Evolutionary conservation across 2,797 vertebrate genomes (phyloP).

Genomic region (Chloroceryle amazona): DNA sequence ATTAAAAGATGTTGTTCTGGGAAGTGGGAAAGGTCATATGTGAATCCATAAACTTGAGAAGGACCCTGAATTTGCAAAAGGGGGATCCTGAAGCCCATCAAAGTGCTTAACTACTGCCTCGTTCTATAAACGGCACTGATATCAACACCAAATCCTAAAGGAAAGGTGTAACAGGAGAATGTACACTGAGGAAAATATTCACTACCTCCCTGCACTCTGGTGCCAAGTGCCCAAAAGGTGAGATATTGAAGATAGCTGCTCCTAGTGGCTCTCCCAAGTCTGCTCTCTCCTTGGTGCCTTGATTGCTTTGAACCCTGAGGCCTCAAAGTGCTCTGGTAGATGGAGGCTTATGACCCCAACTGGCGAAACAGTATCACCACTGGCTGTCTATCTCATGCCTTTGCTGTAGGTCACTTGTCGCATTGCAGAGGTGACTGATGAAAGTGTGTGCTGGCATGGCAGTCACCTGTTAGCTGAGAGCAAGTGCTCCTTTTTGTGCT

Average conservation of each 20-base stretch:
- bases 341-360: neutral
- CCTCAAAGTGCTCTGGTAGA: neutral
- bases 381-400: neutral
- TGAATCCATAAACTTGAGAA: constrained; percentile 67
- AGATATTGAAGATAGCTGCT: neutral
- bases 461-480: neutral
- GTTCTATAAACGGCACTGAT: constrained; percentile 57
- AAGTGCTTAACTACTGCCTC: neutral
- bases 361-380: neutral
- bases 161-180: constrained; percentile 51
- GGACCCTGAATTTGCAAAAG: constrained; percentile 35
- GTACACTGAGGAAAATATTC: neutral
- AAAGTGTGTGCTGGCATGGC: neutral
- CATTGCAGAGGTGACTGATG: neutral
- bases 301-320: neutral
- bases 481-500: neutral
- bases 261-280: neutral
- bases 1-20: constrained; percentile 60
- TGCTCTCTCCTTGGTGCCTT: neutral
- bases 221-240: neutral
- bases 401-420: neutral
- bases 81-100: neutral
- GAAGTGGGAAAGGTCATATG: constrained; percentile 64
- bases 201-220: neutral
- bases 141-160: constrained; percentile 33